Evolutionary conservation across 2,797 vertebrate species (phyloP), one percentile per base, ranked within the genome.

Genomic region (Onychomys leucogaster): DNA sequence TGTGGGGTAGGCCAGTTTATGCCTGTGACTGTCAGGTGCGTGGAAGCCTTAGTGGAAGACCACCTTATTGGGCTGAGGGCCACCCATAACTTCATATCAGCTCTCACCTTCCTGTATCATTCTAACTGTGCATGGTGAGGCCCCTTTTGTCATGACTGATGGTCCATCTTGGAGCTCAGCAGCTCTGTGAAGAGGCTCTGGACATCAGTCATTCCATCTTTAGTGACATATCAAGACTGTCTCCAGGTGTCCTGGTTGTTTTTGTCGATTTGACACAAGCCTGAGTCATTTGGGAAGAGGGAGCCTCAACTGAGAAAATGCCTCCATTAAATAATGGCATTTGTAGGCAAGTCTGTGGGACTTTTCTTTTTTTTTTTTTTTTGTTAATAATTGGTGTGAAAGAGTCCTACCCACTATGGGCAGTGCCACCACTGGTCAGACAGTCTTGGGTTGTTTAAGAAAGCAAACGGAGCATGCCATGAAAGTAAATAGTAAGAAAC

Each of bases 31-130:
- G 16, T 9, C 11, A 75, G 61, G 32, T 6, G 6, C 7, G 82
- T 27, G 6, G 4, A n/a, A 43, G 13, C 21, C 5, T 73, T 71
- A 49, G 63, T 13, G 7, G 43, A 34, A 89, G 65, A 77, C 59
- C 5, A 37, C 9, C 46, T 61, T 1, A 29, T 21, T 0, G 1
- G 19, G 32, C 14, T 65, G 25, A 32, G 0, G 14, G 71, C 17
- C 37, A 41, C 76, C 46, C 2, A 55, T 21, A 49, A 0, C 1
- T 59, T n/a, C n/a, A n/a, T n/a, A n/a, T 37, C 61, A 8, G 2
- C n/a, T 82, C 49, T n/a, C 11, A 43, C 43, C 49, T 43, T 57
- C 49, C 73, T 83, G 21, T 61, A 3, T n/a, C 34, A 1, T 2
- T 16, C 41, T 13, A 16, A 32, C n/a, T 83, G 7, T 73, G 75